Evolutionary conservation across 2,797 vertebrate genomes (phyloP).

Genomic region (Falco biarmicus): DNA sequence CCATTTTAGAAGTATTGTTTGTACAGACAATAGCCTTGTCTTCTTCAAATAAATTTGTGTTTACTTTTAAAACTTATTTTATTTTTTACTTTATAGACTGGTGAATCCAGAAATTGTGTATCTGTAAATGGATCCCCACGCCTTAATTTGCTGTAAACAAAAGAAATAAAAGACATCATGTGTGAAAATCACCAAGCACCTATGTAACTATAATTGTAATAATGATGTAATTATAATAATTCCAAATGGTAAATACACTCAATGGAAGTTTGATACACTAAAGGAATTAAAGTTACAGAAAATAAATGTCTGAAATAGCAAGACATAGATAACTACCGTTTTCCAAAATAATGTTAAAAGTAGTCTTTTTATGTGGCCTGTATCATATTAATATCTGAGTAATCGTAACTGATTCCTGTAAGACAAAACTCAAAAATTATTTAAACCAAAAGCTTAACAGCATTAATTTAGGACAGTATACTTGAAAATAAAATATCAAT

Average conservation of each 20-base stretch:
- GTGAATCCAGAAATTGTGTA: slow-evolving; percentile 81
- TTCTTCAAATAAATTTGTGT: slow-evolving; percentile 51
- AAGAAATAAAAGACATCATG: background rate
- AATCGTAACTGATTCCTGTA: background rate
- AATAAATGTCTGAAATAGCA: background rate
- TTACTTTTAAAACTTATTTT: slow-evolving; percentile 69
- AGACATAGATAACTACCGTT: background rate
- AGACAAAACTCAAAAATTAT: background rate
- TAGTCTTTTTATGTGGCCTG: background rate
- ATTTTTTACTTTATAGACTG: slow-evolving; percentile 79
- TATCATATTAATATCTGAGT: background rate
- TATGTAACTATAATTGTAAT: background rate
- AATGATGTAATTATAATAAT: background rate
- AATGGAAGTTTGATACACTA: background rate
- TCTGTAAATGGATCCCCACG: slow-evolving; percentile 88
- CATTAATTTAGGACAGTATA: background rate
- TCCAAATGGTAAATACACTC: background rate
- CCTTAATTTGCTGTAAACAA: slow-evolving; percentile 84
- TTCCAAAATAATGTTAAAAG: background rate
- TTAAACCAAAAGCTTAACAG: background rate
- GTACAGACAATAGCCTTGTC: background rate
- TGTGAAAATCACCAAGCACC: background rate
- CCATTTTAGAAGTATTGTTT: background rate
- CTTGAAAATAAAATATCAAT: background rate
- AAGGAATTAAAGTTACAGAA: background rate